These are phyloP conservation scores for Dendroctonus ponderosae DNA, from an alignment of 1,140 invertebrate species.

Conservation along the genomic window DNA sequence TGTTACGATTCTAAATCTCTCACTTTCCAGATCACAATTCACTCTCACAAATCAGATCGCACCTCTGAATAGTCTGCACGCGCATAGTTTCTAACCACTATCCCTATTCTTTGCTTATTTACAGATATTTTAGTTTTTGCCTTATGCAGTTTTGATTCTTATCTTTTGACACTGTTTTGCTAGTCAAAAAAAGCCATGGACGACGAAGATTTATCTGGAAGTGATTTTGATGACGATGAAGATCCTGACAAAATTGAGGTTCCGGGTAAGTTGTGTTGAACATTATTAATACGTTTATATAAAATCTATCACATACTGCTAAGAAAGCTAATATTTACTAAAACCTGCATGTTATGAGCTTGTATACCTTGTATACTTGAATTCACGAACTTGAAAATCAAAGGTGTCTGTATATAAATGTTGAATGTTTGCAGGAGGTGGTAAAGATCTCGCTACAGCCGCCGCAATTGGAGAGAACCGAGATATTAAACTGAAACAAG, in stretches of 20 bases:
- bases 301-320: too few species aligned
- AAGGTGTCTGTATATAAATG: too few species aligned
- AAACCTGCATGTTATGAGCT: too few species aligned
- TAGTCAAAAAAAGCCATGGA: constrained; percentile 50
- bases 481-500: constrained; percentile 43
- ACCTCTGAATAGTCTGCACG: too few species aligned
- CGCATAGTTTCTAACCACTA: too few species aligned
- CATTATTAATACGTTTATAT: too few species aligned
- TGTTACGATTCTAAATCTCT: too few species aligned
- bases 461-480: constrained; percentile 56
- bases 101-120: constrained; percentile 17
- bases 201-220: constrained; percentile 69
- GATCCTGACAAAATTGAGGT: constrained; percentile 89
- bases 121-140: constrained; percentile 24
- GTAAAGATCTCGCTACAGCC: constrained; percentile 74
- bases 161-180: constrained; percentile 33
- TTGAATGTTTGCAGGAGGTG: constrained; percentile 60
- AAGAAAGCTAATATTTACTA: too few species aligned
- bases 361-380: too few species aligned
- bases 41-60: too few species aligned
- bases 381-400: too few species aligned
- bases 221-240: constrained; percentile 83
- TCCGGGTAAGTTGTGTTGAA: constrained; percentile 60
- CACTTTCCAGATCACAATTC: too few species aligned
- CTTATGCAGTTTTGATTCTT: constrained; percentile 21